Evolutionary conservation across 2,797 vertebrate species (phyloP).

Genomic region (Artibeus jamaicensis): DNA sequence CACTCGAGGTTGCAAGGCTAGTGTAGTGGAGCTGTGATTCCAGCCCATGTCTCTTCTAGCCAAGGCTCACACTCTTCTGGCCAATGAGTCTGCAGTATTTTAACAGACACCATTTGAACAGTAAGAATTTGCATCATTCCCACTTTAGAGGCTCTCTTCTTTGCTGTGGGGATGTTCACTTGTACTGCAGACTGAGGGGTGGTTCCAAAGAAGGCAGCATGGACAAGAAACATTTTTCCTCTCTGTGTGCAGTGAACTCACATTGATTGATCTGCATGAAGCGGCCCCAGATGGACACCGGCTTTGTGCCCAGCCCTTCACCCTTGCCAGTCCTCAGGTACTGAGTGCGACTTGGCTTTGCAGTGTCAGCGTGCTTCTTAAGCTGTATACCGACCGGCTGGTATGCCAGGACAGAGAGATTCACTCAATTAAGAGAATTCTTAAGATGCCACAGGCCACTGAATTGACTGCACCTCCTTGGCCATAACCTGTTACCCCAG

Average conservation of each 20-base stretch:
- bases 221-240: not conserved
- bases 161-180: not conserved
- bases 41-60: fast-evolving
- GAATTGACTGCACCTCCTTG: not conserved
- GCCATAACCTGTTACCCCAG: not conserved
- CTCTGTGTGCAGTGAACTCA: not conserved
- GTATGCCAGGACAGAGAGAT: not conserved
- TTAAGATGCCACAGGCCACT: not conserved
- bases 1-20: not conserved
- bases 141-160: not conserved
- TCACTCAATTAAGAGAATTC: not conserved
- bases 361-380: not conserved
- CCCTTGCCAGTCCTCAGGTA: not conserved
- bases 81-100: not conserved
- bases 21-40: not conserved
- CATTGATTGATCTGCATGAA: not conserved
- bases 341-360: not conserved
- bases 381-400: not conserved
- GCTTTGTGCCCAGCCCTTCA: not conserved
- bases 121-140: not conserved
- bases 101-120: not conserved
- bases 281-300: not conserved
- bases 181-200: not conserved
- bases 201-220: not conserved
- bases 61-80: not conserved